These are phyloP conservation scores for Lasioglossum vierecki DNA, from an alignment of 2,888 invertebrate species.

Conservation along the genomic window DNA sequence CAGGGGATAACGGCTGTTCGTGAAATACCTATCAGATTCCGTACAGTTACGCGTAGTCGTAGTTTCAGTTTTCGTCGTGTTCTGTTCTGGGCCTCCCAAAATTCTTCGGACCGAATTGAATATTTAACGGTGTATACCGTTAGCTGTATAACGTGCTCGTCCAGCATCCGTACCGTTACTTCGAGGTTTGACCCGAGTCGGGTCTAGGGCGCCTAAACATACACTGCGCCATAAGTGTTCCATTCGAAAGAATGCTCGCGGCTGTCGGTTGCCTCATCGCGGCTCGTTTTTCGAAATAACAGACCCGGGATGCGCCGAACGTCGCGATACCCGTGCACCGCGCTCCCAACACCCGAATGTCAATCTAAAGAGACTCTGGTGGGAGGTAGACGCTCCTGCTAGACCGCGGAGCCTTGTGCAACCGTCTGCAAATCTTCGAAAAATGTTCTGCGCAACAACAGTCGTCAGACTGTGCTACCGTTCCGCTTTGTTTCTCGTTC, in stretches of 20 bases:
- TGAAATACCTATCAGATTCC: background rate
- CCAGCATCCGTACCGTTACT: constrained; percentile 64
- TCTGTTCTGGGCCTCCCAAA: background rate
- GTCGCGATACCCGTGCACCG: background rate
- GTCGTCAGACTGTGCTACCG: background rate
- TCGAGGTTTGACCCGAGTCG: background rate
- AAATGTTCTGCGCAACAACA: background rate
- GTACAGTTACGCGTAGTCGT: background rate
- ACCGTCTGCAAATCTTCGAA: background rate
- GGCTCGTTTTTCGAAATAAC: background rate
- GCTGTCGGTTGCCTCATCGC: background rate
- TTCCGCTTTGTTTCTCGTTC: background rate
- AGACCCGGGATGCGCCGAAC: background rate
- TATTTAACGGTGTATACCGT: constrained; percentile 38
- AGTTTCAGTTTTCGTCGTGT: background rate
- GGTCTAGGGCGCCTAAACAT: background rate
- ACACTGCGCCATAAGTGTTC: background rate
- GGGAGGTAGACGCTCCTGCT: background rate
- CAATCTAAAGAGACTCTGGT: background rate
- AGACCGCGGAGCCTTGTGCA: background rate
- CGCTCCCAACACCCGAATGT: background rate
- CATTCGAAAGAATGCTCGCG: background rate
- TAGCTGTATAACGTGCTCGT: constrained; percentile 16
- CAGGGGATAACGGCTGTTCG: background rate
- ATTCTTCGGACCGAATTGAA: constrained; percentile 10